Percentiles rank a stretch among this genome's conserved stretches.
Evolutionary conservation across 2,888 invertebrate genomes (phyloP).

Genomic region (Athetis lepigone): DNA sequence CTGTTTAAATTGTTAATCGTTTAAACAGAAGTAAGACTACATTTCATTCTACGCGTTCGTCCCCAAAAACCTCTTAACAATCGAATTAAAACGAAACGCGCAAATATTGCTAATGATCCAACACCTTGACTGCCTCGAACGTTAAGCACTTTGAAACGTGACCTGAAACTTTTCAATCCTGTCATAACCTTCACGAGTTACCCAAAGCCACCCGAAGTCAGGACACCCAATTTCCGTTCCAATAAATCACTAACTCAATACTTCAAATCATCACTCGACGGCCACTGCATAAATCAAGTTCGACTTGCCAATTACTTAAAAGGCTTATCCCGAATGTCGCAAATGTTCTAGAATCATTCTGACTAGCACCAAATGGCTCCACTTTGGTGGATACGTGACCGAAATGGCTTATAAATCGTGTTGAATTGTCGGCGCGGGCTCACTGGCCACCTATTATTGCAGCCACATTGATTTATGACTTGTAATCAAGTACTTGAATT

Average conservation of each 20-base stretch:
- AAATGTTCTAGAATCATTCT: constrained; percentile 78
- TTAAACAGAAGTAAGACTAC: too few species aligned
- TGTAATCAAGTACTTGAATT: constrained; percentile 74
- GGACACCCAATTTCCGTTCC: constrained; percentile 46
- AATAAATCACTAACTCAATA: constrained; percentile 65
- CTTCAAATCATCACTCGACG: constrained; percentile 66
- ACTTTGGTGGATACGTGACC: constrained; percentile 84
- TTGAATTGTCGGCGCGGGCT: constrained; percentile 72
- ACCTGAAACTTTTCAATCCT: constrained; percentile 40
- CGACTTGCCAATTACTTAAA: constrained; percentile 81
- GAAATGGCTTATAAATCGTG: constrained; percentile 85
- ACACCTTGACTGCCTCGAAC: constrained; percentile 19
- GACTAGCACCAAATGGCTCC: constrained; percentile 79
- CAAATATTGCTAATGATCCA: constrained; percentile 16
- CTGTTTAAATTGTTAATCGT: too few species aligned
- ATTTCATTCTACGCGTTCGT: not conserved
- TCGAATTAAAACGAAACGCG: not conserved
- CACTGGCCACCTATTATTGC: constrained; percentile 79
- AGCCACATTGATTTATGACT: constrained; percentile 73
- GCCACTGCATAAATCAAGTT: constrained; percentile 74
- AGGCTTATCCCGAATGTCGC: constrained; percentile 77
- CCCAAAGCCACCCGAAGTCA: constrained; percentile 16
- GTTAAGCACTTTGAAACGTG: constrained; percentile 39
- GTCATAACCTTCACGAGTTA: constrained; percentile 21
- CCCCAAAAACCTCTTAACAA: not conserved